Evolutionary conservation across 2,113 vertebrate genomes (phyloP).

Genomic region (Rousettus leschenaultii): DNA sequence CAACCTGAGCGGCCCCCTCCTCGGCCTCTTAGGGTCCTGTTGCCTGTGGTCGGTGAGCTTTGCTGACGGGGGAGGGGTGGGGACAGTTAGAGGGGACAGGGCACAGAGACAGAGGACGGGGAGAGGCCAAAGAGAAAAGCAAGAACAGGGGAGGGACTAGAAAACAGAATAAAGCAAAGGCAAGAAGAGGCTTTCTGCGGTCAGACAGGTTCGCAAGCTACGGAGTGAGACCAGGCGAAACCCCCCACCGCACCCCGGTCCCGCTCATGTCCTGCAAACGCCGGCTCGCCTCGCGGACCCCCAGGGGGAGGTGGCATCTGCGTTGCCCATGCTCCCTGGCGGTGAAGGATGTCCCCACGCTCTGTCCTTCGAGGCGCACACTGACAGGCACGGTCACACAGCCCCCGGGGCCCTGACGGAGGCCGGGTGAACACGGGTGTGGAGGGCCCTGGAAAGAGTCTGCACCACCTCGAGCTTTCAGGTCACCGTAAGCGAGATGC

Average conservation of each 20-base stretch:
- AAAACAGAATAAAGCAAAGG: fast-evolving
- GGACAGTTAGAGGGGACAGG: background rate
- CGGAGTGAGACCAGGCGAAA: fast-evolving
- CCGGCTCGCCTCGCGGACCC: background rate
- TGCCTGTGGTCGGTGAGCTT: background rate
- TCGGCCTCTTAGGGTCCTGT: fast-evolving
- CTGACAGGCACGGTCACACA: background rate
- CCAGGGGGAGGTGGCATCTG: background rate
- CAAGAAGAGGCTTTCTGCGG: background rate
- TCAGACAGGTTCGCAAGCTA: background rate
- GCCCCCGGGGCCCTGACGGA: background rate
- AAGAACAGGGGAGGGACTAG: fast-evolving
- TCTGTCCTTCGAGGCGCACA: fast-evolving
- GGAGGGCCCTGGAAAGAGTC: too few species aligned
- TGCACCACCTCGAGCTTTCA: too few species aligned
- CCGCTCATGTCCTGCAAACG: fast-evolving
- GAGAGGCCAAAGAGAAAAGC: too few species aligned
- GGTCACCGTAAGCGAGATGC: background rate
- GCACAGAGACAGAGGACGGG: background rate
- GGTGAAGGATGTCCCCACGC: background rate
- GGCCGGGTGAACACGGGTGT: fast-evolving
- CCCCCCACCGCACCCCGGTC: fast-evolving
- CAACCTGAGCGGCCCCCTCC: fast-evolving
- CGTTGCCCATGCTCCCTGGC: fast-evolving
- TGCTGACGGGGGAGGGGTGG: background rate